Base-by-base conservation (phyloP, 2,113 vertebrate species). In the Apodemus speciosus region DNA sequence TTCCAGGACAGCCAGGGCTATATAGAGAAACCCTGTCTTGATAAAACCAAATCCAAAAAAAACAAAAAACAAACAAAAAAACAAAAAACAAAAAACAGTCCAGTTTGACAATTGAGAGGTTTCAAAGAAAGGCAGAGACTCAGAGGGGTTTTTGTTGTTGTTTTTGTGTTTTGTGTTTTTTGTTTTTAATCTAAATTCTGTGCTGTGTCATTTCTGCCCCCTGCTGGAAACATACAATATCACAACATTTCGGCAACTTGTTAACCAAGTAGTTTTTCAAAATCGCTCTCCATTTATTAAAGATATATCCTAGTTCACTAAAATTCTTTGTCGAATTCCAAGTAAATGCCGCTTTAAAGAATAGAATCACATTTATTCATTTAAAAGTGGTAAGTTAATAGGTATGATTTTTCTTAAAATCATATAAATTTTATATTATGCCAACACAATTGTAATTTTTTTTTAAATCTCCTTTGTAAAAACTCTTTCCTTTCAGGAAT, bases 171-270 rank as follows among this genome's bases (percentile, higher is more conserved):
- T 32, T 14, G 4, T 66, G 30, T 9, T 13, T 30, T 64, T 64
- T 27, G 1, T 64, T 64, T 88, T 38, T 38, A 89, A 90, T 51
- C 32, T 4, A 53, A 86, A 49, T 71, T 91, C 75, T 80, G 35
- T 91, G 6, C 0, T 71, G 95, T 95, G 23, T 51, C 23, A 4
- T 84, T 92, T 96, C 98, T 98, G 98, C 98, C 98, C 98, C 98
- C 98, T 98, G 81, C 97, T 95, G 98, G 98, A 95, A 85, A 35
- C 62, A 1, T 62, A 1, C 72, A 81, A 88, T 88, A 96, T 13
- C 66, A 30, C 91, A 88, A 20, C 32, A 1, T 69, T 80, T 81
- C 58, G 13, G 75, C 72, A 73, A 18, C 53, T 75, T 40, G 10
- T 60, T 76, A 14, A 77, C 25, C 46, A 95, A 91, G 53, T 75